phyloP scores from a whole-genome alignment of 2,113 vertebrate species.

The Noturus placidus region DNA sequence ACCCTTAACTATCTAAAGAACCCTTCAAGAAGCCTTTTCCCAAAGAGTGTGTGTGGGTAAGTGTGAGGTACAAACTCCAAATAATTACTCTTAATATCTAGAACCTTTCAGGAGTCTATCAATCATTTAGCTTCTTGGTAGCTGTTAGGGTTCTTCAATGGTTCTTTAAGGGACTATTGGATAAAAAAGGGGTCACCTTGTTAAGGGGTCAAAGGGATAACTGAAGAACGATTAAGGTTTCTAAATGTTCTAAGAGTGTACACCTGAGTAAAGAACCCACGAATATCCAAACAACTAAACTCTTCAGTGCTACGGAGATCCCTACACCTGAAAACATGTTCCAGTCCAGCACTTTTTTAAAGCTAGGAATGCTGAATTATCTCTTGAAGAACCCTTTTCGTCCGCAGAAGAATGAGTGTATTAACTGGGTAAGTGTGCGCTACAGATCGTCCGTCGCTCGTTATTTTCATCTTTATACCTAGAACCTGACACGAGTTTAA shows the following conservation, averaged over 20 bases:
- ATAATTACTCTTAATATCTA: neutral
- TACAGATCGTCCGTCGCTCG: neutral
- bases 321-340: neutral
- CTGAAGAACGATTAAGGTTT: neutral
- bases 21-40: neutral
- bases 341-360: neutral
- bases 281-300: neutral
- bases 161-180: neutral
- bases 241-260: neutral
- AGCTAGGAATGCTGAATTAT: neutral
- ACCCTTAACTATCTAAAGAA: neutral
- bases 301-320: neutral
- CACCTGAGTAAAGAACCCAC: neutral
- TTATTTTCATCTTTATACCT: neutral
- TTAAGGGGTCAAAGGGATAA: neutral
- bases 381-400: neutral
- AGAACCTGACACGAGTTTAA: neutral
- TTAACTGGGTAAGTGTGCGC: neutral
- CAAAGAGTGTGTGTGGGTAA: neutral
- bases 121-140: neutral
- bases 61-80: neutral
- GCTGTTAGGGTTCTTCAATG: neutral
- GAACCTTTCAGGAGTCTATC: neutral
- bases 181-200: neutral
- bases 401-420: neutral